Evolutionary conservation across 2,888 invertebrate genomes (phyloP).

Genomic region (Osmoderma eremita): DNA sequence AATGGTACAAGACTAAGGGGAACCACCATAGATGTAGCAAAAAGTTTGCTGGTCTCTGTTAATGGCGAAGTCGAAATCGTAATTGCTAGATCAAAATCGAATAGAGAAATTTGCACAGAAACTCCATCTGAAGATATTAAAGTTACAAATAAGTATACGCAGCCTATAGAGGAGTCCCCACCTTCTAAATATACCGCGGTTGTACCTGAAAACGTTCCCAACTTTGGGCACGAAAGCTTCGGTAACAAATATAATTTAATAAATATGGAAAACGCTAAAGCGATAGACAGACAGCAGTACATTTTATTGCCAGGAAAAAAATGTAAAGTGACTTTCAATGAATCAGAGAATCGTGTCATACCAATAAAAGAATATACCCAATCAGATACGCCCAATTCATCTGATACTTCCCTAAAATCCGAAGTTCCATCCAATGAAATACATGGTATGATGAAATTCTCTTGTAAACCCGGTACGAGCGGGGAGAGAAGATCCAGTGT

Average conservation of each 20-base stretch:
- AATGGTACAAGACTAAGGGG: slow-evolving; percentile 85
- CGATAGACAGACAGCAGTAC: neutral
- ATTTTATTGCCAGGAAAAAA: slow-evolving; percentile 35
- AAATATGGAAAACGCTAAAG: slow-evolving; percentile 20
- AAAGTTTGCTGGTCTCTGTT: slow-evolving; percentile 59
- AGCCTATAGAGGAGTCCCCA: slow-evolving; percentile 16
- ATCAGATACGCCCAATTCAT: neutral
- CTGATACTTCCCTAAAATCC: neutral
- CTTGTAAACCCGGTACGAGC: slow-evolving; percentile 53
- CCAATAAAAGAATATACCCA: too few species aligned
- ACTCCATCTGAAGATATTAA: neutral
- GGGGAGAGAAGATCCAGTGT: slow-evolving; percentile 42
- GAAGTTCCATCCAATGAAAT: slow-evolving; percentile 14
- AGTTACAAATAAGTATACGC: slow-evolving; percentile 23
- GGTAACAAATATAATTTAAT: slow-evolving; percentile 44
- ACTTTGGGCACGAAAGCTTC: slow-evolving; percentile 39
- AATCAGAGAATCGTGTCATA: slow-evolving; percentile 36
- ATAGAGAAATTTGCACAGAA: slow-evolving; percentile 10
- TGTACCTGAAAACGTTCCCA: slow-evolving; percentile 41
- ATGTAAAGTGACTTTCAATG: slow-evolving; percentile 53
- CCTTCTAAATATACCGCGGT: slow-evolving; percentile 44
- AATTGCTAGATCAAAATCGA: slow-evolving; percentile 51
- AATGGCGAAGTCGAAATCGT: slow-evolving; percentile 64
- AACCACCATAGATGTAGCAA: slow-evolving; percentile 73
- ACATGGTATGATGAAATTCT: slow-evolving; percentile 64